Base-by-base conservation (phyloP, 1,140 invertebrate genomes). In the Nasonia giraulti region DNA sequence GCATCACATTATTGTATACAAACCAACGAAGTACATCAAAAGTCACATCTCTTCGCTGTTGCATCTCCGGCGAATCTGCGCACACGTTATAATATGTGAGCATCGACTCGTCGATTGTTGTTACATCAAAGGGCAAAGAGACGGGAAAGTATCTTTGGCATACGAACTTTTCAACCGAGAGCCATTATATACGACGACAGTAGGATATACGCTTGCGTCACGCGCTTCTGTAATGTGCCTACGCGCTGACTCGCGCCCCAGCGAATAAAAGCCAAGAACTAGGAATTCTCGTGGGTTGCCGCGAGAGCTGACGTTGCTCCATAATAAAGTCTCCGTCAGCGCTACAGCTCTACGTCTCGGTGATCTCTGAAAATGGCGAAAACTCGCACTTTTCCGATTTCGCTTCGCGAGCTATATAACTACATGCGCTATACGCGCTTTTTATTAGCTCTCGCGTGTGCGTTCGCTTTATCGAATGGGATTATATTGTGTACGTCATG, bases 281-380 rank as follows among this genome's bases (percentile, higher is more conserved):
- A 50, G 80, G 68, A 85, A 85, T 85, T 82, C 66, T 82, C 80
- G 84, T 85, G 76, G 84, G 84, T 27, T 27, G 27, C 23, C 14
- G 76, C 83, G 55, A 2, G 78, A 80, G 62, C 40, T n/a, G 20
- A 20, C 80, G 37, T 85, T 85, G 55, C 84, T 40, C 84, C 84
- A 81, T 55, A 85, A 62, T 7, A 40, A 83, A 27, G 40, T 44
- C 40, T 44, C 40, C 6, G 40, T 44, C 74, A 37, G 33, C 33
- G 33, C 33, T 40, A 40, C 37, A 5, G 23, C 62, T 55, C 47
- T 0, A 47, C 69, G 44, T 75, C 73, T 62, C 69, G 50, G 62
- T 74, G 76, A 78, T 66, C 31, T 73, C 44, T 37, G 12, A 85
- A 81, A 66, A 80, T 66, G 50, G 71, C 23, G 23, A 40, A 80